phyloP scores from a whole-genome alignment of 2,888 invertebrate species.

The Carterocephalus palaemon region DNA sequence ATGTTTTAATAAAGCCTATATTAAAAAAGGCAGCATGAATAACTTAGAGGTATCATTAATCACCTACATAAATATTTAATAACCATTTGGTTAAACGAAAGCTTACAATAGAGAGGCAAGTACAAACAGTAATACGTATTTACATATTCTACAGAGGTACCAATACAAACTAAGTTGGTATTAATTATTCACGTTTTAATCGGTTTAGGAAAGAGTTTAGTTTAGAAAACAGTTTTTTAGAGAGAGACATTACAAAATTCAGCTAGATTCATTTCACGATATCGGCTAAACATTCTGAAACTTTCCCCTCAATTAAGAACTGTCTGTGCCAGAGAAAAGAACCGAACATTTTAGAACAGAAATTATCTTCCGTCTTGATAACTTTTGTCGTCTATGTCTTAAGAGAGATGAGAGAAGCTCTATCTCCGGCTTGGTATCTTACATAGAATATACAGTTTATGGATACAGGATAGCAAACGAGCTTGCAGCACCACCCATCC shows the following conservation, averaged over 20 bases:
- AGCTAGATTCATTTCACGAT: too few relatives aligned
- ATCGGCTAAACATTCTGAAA: background rate
- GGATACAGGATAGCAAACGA: too few relatives aligned
- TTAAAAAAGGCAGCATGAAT: constrained; percentile 3
- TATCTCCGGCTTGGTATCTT: background rate
- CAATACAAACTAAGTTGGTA: too few relatives aligned
- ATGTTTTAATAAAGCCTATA: constrained; percentile 9
- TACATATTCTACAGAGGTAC: too few relatives aligned
- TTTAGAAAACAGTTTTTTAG: too few relatives aligned
- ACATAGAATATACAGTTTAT: constrained; percentile 28
- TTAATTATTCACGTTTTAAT: too few relatives aligned
- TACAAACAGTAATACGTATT: too few relatives aligned
- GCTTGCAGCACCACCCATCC: too few relatives aligned
- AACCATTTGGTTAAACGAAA: background rate
- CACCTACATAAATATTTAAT: background rate
- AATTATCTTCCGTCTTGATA: constrained; percentile 14
- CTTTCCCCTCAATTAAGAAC: constrained; percentile 11
- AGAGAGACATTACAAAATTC: too few relatives aligned
- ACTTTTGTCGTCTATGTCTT: constrained; percentile 6
- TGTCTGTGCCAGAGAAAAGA: constrained; percentile 14
- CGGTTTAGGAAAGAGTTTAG: too few relatives aligned
- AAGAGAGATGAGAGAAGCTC: constrained; percentile 1
- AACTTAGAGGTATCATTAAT: constrained; percentile 6
- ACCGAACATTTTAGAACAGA: constrained; percentile 5
- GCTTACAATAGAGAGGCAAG: too few relatives aligned